These are phyloP conservation scores for Palythoa grandis DNA, from an alignment of 92 coral and sea anemone genomes.

Conservation along the genomic window DNA sequence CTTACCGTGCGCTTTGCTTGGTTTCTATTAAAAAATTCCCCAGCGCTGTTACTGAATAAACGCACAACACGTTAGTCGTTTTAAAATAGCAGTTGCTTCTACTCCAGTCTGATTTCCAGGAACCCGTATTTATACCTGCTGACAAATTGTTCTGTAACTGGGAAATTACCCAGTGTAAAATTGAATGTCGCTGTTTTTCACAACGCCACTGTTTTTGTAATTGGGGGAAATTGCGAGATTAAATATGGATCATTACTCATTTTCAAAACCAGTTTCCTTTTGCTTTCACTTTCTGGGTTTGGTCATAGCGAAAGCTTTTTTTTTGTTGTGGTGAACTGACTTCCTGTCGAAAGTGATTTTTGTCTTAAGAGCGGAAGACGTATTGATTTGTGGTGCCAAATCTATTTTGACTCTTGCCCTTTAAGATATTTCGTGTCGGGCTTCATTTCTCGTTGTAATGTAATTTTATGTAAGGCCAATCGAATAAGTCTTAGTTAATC, in stretches of 20 bases:
- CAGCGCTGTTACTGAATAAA: neutral
- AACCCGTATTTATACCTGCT: neutral
- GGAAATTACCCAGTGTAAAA: too few species aligned
- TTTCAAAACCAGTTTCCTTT: neutral
- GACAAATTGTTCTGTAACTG: neutral
- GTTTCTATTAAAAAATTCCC: neutral
- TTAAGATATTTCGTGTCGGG: too few species aligned
- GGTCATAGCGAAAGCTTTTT: constrained; percentile 14
- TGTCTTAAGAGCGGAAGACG: neutral
- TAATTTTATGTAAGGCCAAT: too few species aligned
- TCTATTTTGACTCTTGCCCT: too few species aligned
- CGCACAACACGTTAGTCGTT: too few species aligned
- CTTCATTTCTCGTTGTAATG: too few species aligned
- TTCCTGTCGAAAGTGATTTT: neutral
- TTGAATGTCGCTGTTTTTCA: neutral
- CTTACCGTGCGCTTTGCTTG: neutral
- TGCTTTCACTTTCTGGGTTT: constrained; percentile 11
- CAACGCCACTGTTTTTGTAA: neutral
- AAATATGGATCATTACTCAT: neutral
- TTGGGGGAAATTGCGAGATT: neutral
- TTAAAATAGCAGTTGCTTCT: neutral
- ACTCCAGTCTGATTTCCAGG: neutral
- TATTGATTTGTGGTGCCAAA: too few species aligned
- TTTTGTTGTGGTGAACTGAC: neutral
- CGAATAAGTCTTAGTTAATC: too few species aligned